Evolutionary conservation across 2,888 invertebrate species (phyloP).

Genomic region (Eudasyphora cyanicolor): DNA sequence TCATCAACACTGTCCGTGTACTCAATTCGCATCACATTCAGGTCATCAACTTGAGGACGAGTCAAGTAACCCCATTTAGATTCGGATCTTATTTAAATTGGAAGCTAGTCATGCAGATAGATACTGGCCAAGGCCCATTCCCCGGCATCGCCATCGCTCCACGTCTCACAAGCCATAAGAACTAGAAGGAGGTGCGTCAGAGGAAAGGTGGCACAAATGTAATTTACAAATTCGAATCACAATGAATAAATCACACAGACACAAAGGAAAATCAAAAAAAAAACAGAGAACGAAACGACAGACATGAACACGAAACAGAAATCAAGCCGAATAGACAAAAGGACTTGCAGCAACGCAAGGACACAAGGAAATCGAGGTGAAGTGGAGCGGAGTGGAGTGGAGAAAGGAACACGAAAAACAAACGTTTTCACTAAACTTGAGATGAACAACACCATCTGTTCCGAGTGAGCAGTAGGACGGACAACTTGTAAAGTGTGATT

Average conservation of each 20-base stretch:
- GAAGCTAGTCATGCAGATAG: neutral
- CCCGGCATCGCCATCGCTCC: too few species aligned
- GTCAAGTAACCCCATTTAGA: neutral
- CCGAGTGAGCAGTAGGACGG: neutral
- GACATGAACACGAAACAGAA: neutral
- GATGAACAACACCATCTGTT: constrained; percentile 40
- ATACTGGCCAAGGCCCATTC: too few species aligned
- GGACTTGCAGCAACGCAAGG: neutral
- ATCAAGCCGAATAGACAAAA: neutral
- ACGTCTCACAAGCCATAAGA: too few species aligned
- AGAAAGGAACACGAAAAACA: neutral
- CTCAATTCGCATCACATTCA: neutral
- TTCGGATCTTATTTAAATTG: constrained; percentile 24
- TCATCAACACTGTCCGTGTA: neutral
- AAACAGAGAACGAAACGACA: neutral
- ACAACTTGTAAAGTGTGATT: neutral
- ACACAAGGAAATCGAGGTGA: neutral
- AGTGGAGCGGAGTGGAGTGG: neutral
- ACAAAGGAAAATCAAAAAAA: neutral
- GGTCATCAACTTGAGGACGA: neutral
- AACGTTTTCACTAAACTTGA: constrained; percentile 58
- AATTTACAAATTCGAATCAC: constrained; percentile 24
- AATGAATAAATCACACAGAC: constrained; percentile 12
- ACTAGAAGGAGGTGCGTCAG: too few species aligned
- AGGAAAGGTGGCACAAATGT: neutral